Percentiles rank a stretch among this genome's conserved stretches.
Evolutionary conservation across 2,113 vertebrate genomes (phyloP).

Genomic region (human): GRCh38 chr18:78891501-78892000

Average conservation of each 20-base stretch:
- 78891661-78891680: neutral
- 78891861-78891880: rapidly evolving
- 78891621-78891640: neutral
- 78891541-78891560: neutral
- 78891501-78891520: neutral
- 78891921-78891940: no score
- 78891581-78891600: neutral
- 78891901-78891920: neutral
- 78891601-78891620: neutral
- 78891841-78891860: rapidly evolving
- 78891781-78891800: rapidly evolving
- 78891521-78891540: neutral
- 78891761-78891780: no score
- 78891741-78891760: rapidly evolving
- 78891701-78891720: neutral
- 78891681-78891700: rapidly evolving
- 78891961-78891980: no score
- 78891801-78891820: rapidly evolving
- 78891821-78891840: rapidly evolving
- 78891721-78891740: neutral
- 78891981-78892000: neutral
- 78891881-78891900: rapidly evolving
- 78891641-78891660: neutral
- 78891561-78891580: neutral
- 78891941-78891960: neutral